Percentiles rank a stretch among this genome's conserved stretches.
phyloP scores from a whole-genome alignment of 37 sponge, comb jelly and placozoan species.

The Chondrilla cf. caribensis region DNA sequence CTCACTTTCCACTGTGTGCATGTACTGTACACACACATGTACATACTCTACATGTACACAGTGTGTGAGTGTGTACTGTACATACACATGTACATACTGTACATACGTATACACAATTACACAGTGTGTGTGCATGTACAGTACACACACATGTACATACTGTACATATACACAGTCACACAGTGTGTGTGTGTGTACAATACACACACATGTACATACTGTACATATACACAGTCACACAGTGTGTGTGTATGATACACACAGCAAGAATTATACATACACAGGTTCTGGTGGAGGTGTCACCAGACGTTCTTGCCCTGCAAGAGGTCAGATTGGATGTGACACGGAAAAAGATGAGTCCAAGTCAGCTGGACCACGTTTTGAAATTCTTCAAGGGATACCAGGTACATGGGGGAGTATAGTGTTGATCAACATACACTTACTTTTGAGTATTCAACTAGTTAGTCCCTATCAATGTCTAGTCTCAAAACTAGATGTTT shows the following conservation, averaged over 20 bases:
- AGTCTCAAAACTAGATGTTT: background rate
- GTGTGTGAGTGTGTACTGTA: background rate
- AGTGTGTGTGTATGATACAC: no score
- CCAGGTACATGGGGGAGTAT: slow-evolving; percentile 29
- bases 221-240: no score
- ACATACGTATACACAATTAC: background rate
- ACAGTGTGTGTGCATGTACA: background rate
- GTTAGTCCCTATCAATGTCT: no score
- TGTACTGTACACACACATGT: no score
- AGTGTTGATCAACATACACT: no score
- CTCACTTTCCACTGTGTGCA: no score
- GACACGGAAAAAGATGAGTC: background rate
- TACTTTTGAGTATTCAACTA: no score
- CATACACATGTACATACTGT: background rate
- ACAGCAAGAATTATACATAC: no score
- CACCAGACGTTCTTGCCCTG: slow-evolving; percentile 62
- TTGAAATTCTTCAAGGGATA: slow-evolving; percentile 34
- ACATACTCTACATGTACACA: background rate
- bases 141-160: no score
- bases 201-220: no score
- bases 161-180: no score
- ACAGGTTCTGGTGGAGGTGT: slow-evolving; percentile 12
- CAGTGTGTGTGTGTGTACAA: no score
- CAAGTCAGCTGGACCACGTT: slow-evolving; percentile 43
- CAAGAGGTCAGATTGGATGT: slow-evolving; percentile 78